These are phyloP conservation scores for Chelidonichthys spinosus DNA, from an alignment of 2,797 vertebrate genomes.

Conservation along the genomic window DNA sequence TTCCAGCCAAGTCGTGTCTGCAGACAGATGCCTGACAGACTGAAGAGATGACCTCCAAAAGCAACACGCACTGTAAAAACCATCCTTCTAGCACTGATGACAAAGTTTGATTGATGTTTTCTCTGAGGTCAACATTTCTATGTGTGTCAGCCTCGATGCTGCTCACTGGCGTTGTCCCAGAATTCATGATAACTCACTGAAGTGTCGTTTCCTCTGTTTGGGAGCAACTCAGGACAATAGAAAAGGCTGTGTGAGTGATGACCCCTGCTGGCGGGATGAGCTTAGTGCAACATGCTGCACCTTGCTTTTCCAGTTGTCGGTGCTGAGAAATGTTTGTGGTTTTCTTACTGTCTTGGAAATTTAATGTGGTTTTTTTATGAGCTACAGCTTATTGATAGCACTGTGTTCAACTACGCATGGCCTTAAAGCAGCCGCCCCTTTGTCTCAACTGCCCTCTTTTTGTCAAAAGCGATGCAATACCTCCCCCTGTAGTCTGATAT, in stretches of 20 bases:
- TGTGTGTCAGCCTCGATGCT: conserved; percentile 35
- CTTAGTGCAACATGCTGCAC: neutral
- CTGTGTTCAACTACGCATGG: neutral
- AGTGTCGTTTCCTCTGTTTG: conserved; percentile 43
- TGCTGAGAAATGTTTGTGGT: no score
- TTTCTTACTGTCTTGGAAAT: neutral
- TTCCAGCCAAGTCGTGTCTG: conserved; percentile 29
- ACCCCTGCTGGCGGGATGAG: conserved; percentile 62
- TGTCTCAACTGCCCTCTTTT: neutral
- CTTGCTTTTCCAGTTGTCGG: neutral
- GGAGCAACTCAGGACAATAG: conserved; percentile 63
- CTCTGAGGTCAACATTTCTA: conserved; percentile 21
- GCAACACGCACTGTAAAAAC: conserved; percentile 13
- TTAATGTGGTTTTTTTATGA: neutral
- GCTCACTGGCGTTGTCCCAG: conserved; percentile 31
- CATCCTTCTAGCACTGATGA: conserved; percentile 18
- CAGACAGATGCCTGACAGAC: conserved; percentile 33
- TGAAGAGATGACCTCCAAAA: conserved; percentile 16
- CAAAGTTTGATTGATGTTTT: conserved; percentile 19
- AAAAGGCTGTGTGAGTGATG: conserved; percentile 32
- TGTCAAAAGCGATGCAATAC: conserved; percentile 51
- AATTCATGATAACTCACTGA: conserved; percentile 49
- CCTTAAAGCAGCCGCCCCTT: conserved; percentile 7
- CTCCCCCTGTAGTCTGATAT: conserved; percentile 51
- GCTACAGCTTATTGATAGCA: neutral